Conservation (phyloP, 2,797 vertebrate species). For the Eremophila alpestris region DNA sequence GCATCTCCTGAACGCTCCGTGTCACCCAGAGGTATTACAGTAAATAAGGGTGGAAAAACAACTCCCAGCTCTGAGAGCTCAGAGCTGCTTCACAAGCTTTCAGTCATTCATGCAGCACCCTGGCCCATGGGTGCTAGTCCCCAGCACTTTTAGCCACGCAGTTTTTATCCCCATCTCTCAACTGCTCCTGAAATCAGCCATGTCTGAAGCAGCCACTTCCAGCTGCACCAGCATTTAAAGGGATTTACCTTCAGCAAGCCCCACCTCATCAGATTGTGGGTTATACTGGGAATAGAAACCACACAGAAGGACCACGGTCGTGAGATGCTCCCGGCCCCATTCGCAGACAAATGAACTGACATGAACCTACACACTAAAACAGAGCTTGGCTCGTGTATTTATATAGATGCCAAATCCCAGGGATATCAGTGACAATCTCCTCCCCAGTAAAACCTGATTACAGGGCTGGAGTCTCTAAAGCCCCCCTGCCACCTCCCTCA, state of each 20-base stretch:
- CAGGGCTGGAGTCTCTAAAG: neutral
- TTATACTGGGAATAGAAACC: neutral
- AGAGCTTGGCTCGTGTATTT: constrained; percentile 38
- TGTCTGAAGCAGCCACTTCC: neutral
- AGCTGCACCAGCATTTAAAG: neutral
- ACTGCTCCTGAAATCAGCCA: neutral
- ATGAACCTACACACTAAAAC: constrained; percentile 17
- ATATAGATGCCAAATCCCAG: constrained; percentile 64
- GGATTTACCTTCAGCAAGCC: neutral
- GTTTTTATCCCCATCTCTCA: neutral
- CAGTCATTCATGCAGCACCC: neutral
- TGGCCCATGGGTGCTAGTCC: fast-evolving
- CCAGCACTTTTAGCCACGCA: neutral
- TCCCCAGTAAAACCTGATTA: constrained; percentile 58
- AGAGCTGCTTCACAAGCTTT: neutral
- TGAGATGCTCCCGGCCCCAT: neutral
- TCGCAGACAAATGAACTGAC: constrained; percentile 36
- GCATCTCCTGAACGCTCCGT: neutral
- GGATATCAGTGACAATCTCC: constrained; percentile 61
- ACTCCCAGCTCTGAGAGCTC: neutral
- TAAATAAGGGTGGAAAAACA: neutral
- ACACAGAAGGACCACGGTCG: fast-evolving
- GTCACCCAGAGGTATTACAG: neutral
- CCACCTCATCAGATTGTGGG: neutral
- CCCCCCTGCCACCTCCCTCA: neutral